Percentiles rank a stretch among this genome's conserved stretches.
Conservation (phyloP, 1,140 invertebrate species). For the Rhagoletis pomonella region DNA sequence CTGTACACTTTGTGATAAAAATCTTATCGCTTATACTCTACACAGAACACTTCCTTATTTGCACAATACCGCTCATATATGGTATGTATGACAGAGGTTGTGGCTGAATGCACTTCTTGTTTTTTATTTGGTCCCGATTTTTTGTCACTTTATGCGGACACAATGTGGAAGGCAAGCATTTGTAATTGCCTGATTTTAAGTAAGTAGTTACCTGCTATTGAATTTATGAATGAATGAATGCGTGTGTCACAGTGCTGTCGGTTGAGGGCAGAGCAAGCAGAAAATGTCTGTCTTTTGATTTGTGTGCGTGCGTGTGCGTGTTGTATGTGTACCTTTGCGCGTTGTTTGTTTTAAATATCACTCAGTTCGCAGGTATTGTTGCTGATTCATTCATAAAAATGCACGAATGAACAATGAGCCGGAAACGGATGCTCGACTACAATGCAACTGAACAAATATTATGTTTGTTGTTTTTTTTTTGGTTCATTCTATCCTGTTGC, state of each 20-base stretch:
- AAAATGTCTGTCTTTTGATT: neutral
- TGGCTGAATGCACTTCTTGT: neutral
- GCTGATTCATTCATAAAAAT: slow-evolving; percentile 47
- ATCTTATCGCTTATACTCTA: slow-evolving; percentile 9
- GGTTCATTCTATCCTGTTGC: neutral
- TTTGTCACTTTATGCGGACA: neutral
- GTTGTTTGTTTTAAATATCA: neutral
- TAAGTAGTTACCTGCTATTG: neutral
- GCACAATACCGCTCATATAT: neutral
- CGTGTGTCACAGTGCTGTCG: neutral
- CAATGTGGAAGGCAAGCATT: neutral
- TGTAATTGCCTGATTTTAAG: slow-evolving; percentile 25
- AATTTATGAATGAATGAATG: neutral
- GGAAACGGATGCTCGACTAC: slow-evolving; percentile 34
- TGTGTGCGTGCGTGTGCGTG: neutral
- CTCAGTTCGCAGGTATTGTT: neutral
- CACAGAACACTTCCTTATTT: slow-evolving; percentile 25
- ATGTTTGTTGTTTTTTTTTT: neutral
- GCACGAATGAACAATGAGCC: neutral
- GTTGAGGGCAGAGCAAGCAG: too few relatives aligned
- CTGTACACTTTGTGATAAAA: neutral
- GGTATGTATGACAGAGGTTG: neutral
- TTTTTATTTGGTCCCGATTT: neutral
- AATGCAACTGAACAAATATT: slow-evolving; percentile 47
- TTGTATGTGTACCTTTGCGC: neutral